Evolutionary conservation across 2,888 invertebrate species (phyloP).

Genomic region (Actias luna): DNA sequence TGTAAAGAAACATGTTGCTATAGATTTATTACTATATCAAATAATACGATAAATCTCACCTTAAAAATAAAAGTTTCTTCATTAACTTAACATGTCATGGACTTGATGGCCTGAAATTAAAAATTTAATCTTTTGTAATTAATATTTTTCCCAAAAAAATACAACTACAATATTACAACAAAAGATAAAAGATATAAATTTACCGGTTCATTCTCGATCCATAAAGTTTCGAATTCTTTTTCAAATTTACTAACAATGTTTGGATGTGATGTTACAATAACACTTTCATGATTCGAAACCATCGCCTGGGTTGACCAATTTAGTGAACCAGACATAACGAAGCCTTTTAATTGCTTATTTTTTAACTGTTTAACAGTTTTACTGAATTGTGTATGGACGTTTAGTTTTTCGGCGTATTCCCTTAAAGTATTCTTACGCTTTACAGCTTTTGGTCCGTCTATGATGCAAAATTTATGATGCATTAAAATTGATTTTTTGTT

Average conservation of each 20-base stretch:
- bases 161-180: not conserved
- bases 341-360: slow-evolving; percentile 54
- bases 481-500: slow-evolving; percentile 82
- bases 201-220: slow-evolving; percentile 78
- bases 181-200: slow-evolving; percentile 19
- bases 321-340: slow-evolving; percentile 86
- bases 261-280: slow-evolving; percentile 83
- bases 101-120: slow-evolving; percentile 42
- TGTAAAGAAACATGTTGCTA: too few relatives aligned
- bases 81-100: slow-evolving; percentile 23
- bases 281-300: slow-evolving; percentile 86
- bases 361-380: slow-evolving; percentile 47
- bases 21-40: too few relatives aligned
- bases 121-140: not conserved
- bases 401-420: slow-evolving; percentile 67
- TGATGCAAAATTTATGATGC: slow-evolving; percentile 91
- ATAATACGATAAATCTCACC: slow-evolving; percentile 4
- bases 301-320: slow-evolving; percentile 90
- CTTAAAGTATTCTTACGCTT: slow-evolving; percentile 63
- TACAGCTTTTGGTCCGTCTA: slow-evolving; percentile 81
- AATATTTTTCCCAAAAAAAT: too few relatives aligned
- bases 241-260: slow-evolving; percentile 79
- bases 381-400: slow-evolving; percentile 57
- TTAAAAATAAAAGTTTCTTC: slow-evolving; percentile 13
- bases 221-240: slow-evolving; percentile 84